Conservation (phyloP, 2,113 vertebrate species). For the Burhinus bistriatus region DNA sequence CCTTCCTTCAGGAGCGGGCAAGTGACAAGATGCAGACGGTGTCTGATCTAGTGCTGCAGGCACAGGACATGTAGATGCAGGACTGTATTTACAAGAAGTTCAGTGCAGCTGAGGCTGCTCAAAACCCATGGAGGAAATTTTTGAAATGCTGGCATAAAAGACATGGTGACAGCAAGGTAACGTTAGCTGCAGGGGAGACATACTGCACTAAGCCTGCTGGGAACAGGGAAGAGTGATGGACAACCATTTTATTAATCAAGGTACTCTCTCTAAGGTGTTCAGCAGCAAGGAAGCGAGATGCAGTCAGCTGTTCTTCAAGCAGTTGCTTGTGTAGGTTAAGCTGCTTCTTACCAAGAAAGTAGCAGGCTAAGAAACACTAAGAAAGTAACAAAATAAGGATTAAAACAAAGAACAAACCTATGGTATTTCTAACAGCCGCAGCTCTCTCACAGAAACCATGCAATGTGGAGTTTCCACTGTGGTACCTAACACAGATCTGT, state of each 20-base stretch:
- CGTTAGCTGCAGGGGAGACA: not conserved
- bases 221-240: not conserved
- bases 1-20: not conserved
- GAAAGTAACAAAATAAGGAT: not conserved
- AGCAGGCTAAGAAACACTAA: not conserved
- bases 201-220: not conserved
- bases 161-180: not conserved
- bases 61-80: not conserved
- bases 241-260: not conserved
- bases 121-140: constrained; percentile 6
- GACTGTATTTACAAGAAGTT: not conserved
- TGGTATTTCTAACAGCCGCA: not conserved
- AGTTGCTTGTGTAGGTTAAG: not conserved
- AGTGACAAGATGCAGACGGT: not conserved
- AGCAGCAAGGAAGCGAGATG: not conserved
- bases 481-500: not conserved
- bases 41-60: constrained; percentile 5
- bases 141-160: constrained; percentile 26
- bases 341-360: not conserved
- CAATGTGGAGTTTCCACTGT: not conserved
- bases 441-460: not conserved
- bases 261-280: not conserved
- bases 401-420: not conserved
- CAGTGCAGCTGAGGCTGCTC: constrained; percentile 1
- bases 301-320: not conserved